phyloP scores from a whole-genome alignment of 2,113 vertebrate genomes.

The Zosterops hypoxanthus region DNA sequence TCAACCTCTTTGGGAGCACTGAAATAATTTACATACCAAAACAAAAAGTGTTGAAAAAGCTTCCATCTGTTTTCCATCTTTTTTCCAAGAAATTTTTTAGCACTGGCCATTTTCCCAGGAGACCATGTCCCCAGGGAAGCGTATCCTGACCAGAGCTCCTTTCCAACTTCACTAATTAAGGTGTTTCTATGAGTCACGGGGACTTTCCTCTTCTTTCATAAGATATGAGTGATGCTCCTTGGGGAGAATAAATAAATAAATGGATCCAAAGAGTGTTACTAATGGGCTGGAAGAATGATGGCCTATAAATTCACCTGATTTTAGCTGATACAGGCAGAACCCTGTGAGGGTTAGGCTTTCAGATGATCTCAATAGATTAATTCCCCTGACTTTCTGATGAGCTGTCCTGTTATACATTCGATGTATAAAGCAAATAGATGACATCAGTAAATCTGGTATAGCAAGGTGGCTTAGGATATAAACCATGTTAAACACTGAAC shows the following conservation, averaged over 20 bases:
- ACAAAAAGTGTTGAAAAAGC: not conserved
- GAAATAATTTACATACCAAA: not conserved
- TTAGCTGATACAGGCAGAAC: not conserved
- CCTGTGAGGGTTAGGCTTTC: not conserved
- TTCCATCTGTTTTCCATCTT: conserved; percentile 1
- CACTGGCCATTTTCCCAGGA: conserved; percentile 6
- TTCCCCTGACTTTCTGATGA: not conserved
- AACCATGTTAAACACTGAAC: not conserved
- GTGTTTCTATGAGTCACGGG: conserved; percentile 56
- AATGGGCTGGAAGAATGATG: not conserved
- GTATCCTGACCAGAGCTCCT: not conserved
- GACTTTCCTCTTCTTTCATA: conserved; percentile 61
- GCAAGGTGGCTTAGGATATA: not conserved
- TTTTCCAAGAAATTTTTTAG: conserved; percentile 30
- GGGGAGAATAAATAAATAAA: not conserved
- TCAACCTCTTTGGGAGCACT: not conserved
- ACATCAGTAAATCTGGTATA: not conserved
- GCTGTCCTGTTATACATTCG: not conserved
- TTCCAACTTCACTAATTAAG: conserved; percentile 29
- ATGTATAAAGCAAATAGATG: not conserved
- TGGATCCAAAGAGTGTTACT: not conserved
- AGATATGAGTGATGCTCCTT: conserved; percentile 16
- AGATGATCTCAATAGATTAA: not conserved
- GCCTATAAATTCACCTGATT: not conserved
- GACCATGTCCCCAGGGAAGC: not conserved